Percentiles rank a stretch among this genome's conserved stretches.
phyloP scores from a whole-genome alignment of 2,113 vertebrate species.

The Sorex araneus region DNA sequence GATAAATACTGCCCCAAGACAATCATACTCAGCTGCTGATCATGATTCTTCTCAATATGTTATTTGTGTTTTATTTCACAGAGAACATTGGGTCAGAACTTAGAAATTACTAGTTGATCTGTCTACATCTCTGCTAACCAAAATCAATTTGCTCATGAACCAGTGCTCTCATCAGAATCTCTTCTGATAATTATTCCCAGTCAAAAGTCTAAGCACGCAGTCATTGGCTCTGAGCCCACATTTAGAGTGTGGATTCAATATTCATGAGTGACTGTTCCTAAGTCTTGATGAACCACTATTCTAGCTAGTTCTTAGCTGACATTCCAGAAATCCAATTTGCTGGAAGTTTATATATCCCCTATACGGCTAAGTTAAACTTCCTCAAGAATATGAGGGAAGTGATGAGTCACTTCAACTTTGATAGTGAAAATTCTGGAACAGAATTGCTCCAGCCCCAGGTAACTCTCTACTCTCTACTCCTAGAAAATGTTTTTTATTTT shows the following conservation, averaged over 20 bases:
- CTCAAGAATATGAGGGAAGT: background rate
- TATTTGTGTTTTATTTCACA: background rate
- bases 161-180: background rate
- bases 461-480: background rate
- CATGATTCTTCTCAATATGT: background rate
- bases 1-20: constrained; percentile 1
- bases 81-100: background rate
- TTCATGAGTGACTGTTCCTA: background rate
- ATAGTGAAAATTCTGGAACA: background rate
- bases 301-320: background rate
- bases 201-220: too few relatives aligned
- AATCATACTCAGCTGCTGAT: background rate
- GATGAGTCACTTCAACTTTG: background rate
- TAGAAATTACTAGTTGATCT: background rate
- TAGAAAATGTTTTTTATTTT: background rate
- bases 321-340: background rate
- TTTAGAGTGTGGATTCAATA: background rate
- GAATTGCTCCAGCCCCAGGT: background rate
- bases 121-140: background rate
- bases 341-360: background rate
- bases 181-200: too few relatives aligned
- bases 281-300: background rate
- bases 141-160: background rate
- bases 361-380: background rate
- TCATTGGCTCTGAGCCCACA: background rate